phyloP scores from a whole-genome alignment of 2,797 vertebrate genomes.

The Girardinus metallicus region DNA sequence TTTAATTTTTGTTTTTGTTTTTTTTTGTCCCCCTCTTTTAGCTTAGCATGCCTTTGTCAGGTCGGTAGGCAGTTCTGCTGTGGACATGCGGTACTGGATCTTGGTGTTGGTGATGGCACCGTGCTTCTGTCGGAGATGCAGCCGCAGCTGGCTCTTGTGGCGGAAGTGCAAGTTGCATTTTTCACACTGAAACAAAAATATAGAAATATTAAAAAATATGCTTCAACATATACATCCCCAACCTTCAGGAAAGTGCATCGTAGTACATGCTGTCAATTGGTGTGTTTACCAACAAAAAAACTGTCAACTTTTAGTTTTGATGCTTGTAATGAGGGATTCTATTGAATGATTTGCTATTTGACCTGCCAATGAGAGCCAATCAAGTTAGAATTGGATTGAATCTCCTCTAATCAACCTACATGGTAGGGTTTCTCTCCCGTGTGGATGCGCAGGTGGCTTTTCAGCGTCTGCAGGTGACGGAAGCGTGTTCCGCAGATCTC shows the following conservation, averaged over 20 bases:
- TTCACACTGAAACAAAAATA: constrained; percentile 87
- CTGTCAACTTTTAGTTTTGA: not conserved
- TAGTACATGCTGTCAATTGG: not conserved
- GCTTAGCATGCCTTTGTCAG: constrained; percentile 92
- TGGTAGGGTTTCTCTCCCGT: constrained; percentile 99
- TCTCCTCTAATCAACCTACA: constrained; percentile 80
- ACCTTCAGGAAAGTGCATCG: not conserved
- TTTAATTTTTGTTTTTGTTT: not conserved
- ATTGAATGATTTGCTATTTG: not conserved
- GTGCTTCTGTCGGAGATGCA: constrained; percentile 98
- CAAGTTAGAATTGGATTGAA: not conserved
- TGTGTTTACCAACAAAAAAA: not conserved
- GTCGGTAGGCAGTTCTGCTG: constrained; percentile 86
- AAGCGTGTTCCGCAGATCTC: constrained; percentile 98
- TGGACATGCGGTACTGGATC: constrained; percentile 94
- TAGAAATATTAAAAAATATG: too few species aligned
- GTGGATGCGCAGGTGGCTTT: constrained; percentile 98
- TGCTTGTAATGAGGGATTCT: not conserved
- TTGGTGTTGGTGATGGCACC: constrained; percentile 99
- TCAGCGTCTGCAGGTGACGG: constrained; percentile 96
- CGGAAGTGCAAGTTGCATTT: constrained; percentile 99
- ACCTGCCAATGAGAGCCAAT: not conserved
- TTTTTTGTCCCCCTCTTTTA: constrained; percentile 16
- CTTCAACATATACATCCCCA: not conserved
- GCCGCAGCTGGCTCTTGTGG: constrained; percentile 97